These are phyloP conservation scores for Aporophyla lueneburgensis DNA, from an alignment of 2,888 invertebrate genomes.

Conservation along the genomic window DNA sequence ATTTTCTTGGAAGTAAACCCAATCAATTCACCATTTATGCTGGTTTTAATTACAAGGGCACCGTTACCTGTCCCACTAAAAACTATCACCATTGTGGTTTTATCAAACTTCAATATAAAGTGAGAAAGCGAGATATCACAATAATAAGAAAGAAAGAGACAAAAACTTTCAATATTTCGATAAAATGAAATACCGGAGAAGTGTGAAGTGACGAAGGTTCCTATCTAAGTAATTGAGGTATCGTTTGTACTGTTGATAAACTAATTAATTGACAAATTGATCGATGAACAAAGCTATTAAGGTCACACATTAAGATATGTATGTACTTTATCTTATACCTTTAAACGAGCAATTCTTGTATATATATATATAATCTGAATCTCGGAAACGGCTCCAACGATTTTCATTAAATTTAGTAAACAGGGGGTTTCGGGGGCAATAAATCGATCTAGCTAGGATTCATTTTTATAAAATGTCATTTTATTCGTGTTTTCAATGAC, in stretches of 20 bases:
- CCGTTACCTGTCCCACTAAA: constrained; percentile 28
- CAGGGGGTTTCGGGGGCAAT: too few relatives aligned
- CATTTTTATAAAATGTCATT: too few relatives aligned
- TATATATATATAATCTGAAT: too few relatives aligned
- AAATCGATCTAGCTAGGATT: too few relatives aligned
- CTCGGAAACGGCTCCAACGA: too few relatives aligned
- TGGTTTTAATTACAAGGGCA: constrained; percentile 35
- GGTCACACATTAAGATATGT: constrained; percentile 36
- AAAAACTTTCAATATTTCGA: not conserved
- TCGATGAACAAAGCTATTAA: constrained; percentile 52
- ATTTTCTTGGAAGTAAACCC: not conserved
- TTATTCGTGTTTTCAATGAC: too few relatives aligned
- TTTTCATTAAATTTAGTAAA: too few relatives aligned
- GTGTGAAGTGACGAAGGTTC: constrained; percentile 27
- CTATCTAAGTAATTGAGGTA: constrained; percentile 54
- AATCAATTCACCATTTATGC: constrained; percentile 24
- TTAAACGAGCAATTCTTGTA: too few relatives aligned
- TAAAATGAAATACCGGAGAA: constrained; percentile 6
- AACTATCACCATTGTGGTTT: constrained; percentile 12
- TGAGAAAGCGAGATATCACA: not conserved
- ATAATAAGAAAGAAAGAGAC: not conserved
- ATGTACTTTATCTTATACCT: too few relatives aligned
- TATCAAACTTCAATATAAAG: constrained; percentile 10
- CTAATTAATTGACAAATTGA: constrained; percentile 55
- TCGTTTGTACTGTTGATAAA: constrained; percentile 38